Evolutionary conservation across 2,888 invertebrate species (phyloP), one percentile per base, ranked within the genome.

Genomic region (Oithona nana): DNA sequence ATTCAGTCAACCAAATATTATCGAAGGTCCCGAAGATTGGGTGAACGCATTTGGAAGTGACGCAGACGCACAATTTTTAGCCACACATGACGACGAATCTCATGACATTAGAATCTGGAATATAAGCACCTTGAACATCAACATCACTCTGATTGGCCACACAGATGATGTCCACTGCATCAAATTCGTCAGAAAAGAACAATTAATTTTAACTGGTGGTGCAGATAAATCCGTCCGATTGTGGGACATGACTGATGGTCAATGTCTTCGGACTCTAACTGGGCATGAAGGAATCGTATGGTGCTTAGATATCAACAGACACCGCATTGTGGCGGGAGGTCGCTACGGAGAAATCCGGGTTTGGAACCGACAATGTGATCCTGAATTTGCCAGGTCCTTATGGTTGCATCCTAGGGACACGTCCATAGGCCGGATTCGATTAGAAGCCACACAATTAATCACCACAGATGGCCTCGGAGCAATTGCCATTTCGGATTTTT

Each of bases 211-310:
- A 20, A 49, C 26, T 28, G 59, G 59, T 24, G 49, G 59, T 6
- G 24, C 49, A 13, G 59, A 59, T 50, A 48, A 59, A 28, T 50
- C 49, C n/a, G 20, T 59, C 20, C 59, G 59, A 6, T 16, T 59
- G 16, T 59, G 59, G 59, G 22, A 39, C 20, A 22, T 48, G 48
- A 6, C 20, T 4, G 26, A 3, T 3, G 59, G 59, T 1, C 28
- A 57, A 11, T 59, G 59, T 28, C 49, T 59, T 26, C 3, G 26
- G 28, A 20, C 49, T 48, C 50, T 59, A 6, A 48, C 13, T 20
- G 59, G 59, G 13, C 49, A 48, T 48, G 28, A 24, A 2, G 61
- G 61, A n/a, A 54, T 54, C 20, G 54, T 61, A 24, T 61, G 61
- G 61, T 61, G 61, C 13, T n/a, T 50, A 20, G 61, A 61, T 29